Evolutionary conservation across 2,888 invertebrate genomes (phyloP), one percentile per base, ranked within the genome.

Genomic region (Cynaeus angustus): DNA sequence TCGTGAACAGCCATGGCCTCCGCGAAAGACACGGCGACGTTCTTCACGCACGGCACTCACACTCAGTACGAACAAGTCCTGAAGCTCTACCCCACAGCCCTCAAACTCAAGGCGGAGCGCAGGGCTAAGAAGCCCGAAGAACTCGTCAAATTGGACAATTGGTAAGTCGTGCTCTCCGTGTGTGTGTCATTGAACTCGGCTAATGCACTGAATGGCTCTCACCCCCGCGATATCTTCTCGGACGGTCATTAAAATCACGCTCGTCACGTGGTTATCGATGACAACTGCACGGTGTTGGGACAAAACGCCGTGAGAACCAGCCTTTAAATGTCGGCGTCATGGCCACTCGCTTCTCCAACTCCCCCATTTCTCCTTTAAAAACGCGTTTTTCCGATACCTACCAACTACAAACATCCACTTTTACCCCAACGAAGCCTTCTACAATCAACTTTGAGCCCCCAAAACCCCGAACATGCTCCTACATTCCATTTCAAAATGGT

Each of bases 71-170:
- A 94, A 85, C 92, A 92, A 88, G 95, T 96, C 85, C 90, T 94
- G 84, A 93, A 94, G 88, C 89, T 96, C 83, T 97, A 97, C 88
- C 95, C 96, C 81, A 92, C 96, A 89, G 96, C 95, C 79, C 89
- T 97, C 79, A 92, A 92, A 87, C 87, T 96, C 80, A 97, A 96
- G 88, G 96, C 97, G 74, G 94, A 96, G 86, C 91, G 90, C 86
- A 95, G 94, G 86, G 92, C 91, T 85, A 96, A 96, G 89, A 97
- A 94, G 88, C 94, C 96, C 66, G 96, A 96, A 86, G 97, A 97
- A 87, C 90, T 96, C 84, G 92, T 97, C 86, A 96, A 96, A 88
- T 89, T 97, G 88, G 97, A 97, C 88, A 93, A 95, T 86, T 97
- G 97, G 97, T 95, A 88, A 94, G 94, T 92, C 66, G 73, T 68